phyloP scores from a whole-genome alignment of 2,888 invertebrate genomes.

The Hoplodrina ambigua region DNA sequence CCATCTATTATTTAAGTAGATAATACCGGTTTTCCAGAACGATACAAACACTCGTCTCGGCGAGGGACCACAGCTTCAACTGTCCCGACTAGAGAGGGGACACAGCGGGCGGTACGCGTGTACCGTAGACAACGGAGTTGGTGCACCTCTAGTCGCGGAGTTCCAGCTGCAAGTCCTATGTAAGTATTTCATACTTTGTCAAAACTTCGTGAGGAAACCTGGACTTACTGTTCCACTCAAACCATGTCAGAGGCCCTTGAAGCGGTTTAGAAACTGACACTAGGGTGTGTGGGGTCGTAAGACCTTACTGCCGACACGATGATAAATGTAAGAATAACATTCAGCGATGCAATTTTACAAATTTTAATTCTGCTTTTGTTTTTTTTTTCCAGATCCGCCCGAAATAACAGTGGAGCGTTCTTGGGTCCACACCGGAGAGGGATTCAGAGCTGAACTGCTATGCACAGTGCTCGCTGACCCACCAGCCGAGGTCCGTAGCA shows the following conservation, averaged over 20 bases:
- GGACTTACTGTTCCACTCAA: too few relatives aligned
- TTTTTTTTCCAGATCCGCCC: slow-evolving; percentile 90
- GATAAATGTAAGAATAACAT: too few relatives aligned
- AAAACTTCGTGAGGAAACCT: too few relatives aligned
- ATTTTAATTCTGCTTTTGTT: neutral
- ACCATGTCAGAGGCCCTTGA: too few relatives aligned
- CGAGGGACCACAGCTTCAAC: slow-evolving; percentile 91
- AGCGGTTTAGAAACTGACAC: too few relatives aligned
- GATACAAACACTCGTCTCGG: slow-evolving; percentile 83
- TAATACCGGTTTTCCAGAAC: slow-evolving; percentile 77
- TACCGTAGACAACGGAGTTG: slow-evolving; percentile 93
- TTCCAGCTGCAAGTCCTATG: slow-evolving; percentile 92
- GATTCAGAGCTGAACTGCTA: slow-evolving; percentile 92
- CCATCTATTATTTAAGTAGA: slow-evolving; percentile 61
- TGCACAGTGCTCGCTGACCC: slow-evolving; percentile 93
- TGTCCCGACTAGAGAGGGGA: slow-evolving; percentile 91
- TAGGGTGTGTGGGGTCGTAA: too few relatives aligned
- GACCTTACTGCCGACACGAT: too few relatives aligned
- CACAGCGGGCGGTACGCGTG: slow-evolving; percentile 93
- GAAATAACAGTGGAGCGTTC: slow-evolving; percentile 93
- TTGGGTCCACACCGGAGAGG: slow-evolving; percentile 93
- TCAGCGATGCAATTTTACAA: too few relatives aligned
- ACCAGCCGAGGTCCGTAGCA: slow-evolving; percentile 89
- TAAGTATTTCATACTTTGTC: slow-evolving; percentile 81
- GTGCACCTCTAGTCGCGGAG: slow-evolving; percentile 92